phyloP scores from a whole-genome alignment of 2,797 vertebrate species.

The Cephalopachus bancanus region DNA sequence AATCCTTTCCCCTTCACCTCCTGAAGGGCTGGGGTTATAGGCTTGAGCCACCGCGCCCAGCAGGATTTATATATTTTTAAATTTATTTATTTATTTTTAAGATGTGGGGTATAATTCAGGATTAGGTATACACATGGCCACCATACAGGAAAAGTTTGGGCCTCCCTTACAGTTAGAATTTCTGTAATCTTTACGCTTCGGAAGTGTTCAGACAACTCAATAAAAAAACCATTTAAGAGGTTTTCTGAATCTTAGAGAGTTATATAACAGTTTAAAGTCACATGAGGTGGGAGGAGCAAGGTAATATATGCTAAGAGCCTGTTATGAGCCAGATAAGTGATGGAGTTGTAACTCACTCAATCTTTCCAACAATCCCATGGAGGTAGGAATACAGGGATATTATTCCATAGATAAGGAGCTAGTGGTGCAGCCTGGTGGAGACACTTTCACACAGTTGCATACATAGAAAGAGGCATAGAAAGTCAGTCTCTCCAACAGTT shows the following conservation, averaged over 20 bases:
- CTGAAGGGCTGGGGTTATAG: no score
- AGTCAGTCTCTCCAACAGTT: neutral
- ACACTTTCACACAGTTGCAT: neutral
- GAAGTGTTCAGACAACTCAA: neutral
- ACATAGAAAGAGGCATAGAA: neutral
- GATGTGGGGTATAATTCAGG: no score
- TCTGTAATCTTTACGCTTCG: neutral
- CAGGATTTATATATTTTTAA: no score
- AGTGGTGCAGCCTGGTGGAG: neutral
- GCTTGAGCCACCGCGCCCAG: no score
- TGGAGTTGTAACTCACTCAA: neutral
- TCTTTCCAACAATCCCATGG: neutral
- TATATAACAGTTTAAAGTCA: slow-evolving; percentile 6
- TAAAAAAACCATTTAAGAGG: neutral
- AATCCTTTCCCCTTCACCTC: no score
- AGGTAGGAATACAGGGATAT: neutral
- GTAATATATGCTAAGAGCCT: neutral
- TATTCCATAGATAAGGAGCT: neutral
- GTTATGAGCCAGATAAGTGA: neutral
- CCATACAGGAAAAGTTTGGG: no score
- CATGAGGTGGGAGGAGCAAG: neutral
- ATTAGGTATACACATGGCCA: no score
- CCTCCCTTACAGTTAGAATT: neutral
- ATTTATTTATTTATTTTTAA: no score
- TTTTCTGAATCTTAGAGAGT: slow-evolving; percentile 30